Conservation (phyloP, 1,140 invertebrate species). For the Aricia agestis region DNA sequence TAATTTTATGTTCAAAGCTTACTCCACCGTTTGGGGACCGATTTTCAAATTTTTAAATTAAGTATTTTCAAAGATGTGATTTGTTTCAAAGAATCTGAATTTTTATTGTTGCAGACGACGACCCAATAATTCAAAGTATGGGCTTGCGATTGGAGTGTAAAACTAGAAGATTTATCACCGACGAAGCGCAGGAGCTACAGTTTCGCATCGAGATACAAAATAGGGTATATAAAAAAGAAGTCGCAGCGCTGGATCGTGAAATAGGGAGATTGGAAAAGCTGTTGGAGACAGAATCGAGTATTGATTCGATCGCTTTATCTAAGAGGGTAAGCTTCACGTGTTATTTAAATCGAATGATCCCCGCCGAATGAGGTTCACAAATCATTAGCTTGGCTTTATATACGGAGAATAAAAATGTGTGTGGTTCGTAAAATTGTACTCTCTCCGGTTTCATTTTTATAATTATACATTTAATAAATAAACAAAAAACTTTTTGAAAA, state of each 20-base stretch:
- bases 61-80: too few relatives aligned
- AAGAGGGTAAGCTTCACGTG: conserved; percentile 53
- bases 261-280: conserved; percentile 85
- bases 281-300: conserved; percentile 74
- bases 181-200: conserved; percentile 85
- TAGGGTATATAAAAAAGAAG: conserved; percentile 89
- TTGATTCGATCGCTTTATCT: conserved; percentile 76
- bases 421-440: too few relatives aligned
- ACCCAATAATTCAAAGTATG: conserved; percentile 90
- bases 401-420: neutral
- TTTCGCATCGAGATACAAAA: conserved; percentile 94
- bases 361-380: too few relatives aligned
- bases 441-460: too few relatives aligned
- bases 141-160: conserved; percentile 92
- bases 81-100: neutral
- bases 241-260: conserved; percentile 87
- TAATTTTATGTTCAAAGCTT: too few relatives aligned
- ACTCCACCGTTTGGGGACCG: too few relatives aligned
- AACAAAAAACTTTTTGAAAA: too few relatives aligned
- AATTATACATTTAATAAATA: too few relatives aligned
- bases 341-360: neutral
- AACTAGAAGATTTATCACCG: conserved; percentile 85
- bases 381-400: neutral
- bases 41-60: too few relatives aligned
- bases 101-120: conserved; percentile 77